Evolutionary conservation across 2,888 invertebrate species (phyloP).

Genomic region (Isotomurus palustris): DNA sequence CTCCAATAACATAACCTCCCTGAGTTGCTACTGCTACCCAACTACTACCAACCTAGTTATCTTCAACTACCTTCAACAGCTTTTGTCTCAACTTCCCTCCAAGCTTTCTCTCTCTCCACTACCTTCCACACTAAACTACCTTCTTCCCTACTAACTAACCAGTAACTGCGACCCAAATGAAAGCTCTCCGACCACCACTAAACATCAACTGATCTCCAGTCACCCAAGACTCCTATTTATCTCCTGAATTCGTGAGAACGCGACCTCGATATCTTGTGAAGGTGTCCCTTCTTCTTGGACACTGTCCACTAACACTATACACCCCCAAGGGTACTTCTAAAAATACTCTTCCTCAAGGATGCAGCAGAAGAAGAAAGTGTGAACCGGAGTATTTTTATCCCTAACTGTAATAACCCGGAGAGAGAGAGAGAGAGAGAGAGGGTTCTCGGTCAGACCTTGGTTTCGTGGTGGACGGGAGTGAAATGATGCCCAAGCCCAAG

Average conservation of each 20-base stretch:
- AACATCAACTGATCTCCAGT: neutral
- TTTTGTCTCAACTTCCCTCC: neutral
- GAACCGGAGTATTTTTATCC: neutral
- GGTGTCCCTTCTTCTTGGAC: no score
- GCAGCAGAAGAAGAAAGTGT: neutral
- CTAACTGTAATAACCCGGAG: neutral
- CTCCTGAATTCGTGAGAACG: no score
- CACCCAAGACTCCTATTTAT: no score
- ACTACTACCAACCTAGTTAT: no score
- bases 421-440: neutral
- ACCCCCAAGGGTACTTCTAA: no score
- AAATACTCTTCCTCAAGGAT: no score
- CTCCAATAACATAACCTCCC: no score
- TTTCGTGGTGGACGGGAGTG: neutral
- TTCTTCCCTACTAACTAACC: neutral
- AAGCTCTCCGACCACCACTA: neutral
- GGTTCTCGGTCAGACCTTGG: neutral
- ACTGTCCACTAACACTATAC: neutral
- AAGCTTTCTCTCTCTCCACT: no score
- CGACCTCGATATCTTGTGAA: no score
- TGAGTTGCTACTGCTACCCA: no score
- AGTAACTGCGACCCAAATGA: neutral
- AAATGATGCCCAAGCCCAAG: constrained; percentile 6
- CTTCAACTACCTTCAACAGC: neutral
- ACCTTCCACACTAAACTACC: neutral